phyloP scores from a whole-genome alignment of 2,888 invertebrate genomes.

The Omphaloscelis lunosa region DNA sequence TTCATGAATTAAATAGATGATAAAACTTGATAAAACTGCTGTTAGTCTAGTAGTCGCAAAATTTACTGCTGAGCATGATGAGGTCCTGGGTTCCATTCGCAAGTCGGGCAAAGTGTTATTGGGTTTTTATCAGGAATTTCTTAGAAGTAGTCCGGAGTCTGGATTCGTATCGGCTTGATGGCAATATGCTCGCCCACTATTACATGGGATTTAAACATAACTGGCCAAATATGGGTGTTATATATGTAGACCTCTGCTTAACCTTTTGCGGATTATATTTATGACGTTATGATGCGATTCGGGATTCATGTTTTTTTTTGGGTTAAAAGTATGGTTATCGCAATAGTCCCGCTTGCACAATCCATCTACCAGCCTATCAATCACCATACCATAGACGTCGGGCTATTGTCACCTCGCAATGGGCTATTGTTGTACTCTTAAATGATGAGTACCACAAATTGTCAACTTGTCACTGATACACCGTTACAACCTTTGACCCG shows the following conservation, averaged over 20 bases:
- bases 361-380: slow-evolving; percentile 5
- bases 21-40: too few species aligned
- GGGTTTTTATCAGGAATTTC: too few species aligned
- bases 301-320: background rate
- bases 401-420: slow-evolving; percentile 48
- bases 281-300: background rate
- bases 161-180: too few species aligned
- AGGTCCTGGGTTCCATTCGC: too few species aligned
- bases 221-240: background rate
- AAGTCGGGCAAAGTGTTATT: too few species aligned
- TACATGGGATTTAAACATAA: too few species aligned
- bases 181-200: too few species aligned
- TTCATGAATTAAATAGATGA: too few species aligned
- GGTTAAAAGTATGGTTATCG: background rate
- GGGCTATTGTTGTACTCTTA: slow-evolving; percentile 43
- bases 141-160: too few species aligned
- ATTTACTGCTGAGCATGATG: too few species aligned
- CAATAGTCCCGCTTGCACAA: slow-evolving; percentile 18
- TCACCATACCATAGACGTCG: slow-evolving; percentile 26
- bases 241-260: background rate
- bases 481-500: slow-evolving; percentile 49
- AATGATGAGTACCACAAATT: slow-evolving; percentile 42
- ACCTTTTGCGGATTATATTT: background rate
- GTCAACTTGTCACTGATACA: slow-evolving; percentile 46
- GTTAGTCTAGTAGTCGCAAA: too few species aligned